Evolutionary conservation across 2,113 vertebrate genomes (phyloP).

Genomic region (Oreotrochilus melanogaster): DNA sequence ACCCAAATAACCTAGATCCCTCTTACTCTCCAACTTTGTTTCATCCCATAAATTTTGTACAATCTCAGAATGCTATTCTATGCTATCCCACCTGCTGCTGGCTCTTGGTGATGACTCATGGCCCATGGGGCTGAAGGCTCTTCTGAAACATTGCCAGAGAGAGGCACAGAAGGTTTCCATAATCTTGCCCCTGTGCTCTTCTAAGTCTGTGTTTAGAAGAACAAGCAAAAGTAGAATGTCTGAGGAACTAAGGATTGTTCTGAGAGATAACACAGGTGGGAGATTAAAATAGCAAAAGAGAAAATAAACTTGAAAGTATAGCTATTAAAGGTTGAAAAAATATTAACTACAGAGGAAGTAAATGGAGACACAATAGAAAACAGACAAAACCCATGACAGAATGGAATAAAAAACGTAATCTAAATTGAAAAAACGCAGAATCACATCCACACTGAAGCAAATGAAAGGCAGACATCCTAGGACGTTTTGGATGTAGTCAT

Average conservation of each 20-base stretch:
- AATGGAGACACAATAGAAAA: not conserved
- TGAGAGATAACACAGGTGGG: not conserved
- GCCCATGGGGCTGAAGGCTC: not conserved
- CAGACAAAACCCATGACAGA: not conserved
- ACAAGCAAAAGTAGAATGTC: not conserved
- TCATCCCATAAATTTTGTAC: not conserved
- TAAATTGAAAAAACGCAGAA: not conserved
- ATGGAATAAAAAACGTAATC: not conserved
- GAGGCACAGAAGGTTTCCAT: not conserved
- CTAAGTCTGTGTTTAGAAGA: not conserved
- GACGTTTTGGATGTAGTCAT: not conserved
- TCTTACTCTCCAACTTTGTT: not conserved
- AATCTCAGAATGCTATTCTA: not conserved
- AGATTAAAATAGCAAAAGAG: not conserved
- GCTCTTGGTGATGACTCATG: not conserved
- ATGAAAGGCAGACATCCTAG: not conserved
- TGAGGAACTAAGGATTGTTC: not conserved
- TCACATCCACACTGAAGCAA: rapidly evolving
- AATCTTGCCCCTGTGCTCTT: not conserved
- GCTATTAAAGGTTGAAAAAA: not conserved
- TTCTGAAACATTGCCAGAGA: not conserved
- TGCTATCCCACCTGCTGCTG: not conserved
- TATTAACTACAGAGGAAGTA: not conserved
- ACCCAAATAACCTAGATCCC: not conserved
- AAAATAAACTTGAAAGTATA: not conserved